Evolutionary conservation across 1,140 invertebrate genomes (phyloP).

Genomic region (Harpegnathos saltator): DNA sequence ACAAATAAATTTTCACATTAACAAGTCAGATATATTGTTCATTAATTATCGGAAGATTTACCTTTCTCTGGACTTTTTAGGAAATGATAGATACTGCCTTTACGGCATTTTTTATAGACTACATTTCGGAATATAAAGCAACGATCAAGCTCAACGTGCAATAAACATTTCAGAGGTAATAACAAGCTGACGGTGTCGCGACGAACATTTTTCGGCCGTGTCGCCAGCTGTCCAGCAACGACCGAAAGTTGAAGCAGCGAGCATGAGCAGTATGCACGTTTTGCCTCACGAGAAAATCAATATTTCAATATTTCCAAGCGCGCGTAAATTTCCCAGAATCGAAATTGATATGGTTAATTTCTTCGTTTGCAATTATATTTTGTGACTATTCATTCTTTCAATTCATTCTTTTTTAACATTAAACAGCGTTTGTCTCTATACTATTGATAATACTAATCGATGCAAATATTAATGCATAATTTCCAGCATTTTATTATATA

Average conservation of each 20-base stretch:
- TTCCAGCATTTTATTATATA: too few species aligned
- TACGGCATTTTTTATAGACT: conserved; percentile 80
- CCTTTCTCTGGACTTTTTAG: conserved; percentile 75
- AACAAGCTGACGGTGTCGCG: conserved; percentile 78
- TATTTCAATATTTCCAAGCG: conserved; percentile 75
- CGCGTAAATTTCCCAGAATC: conserved; percentile 17
- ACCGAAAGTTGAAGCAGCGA: conserved; percentile 64
- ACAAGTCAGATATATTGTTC: not conserved
- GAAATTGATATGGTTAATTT: not conserved
- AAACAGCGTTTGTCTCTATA: not conserved
- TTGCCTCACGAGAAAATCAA: conserved; percentile 77
- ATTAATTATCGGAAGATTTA: conserved; percentile 49
- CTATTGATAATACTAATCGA: too few species aligned
- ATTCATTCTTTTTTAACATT: not conserved
- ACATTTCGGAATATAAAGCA: conserved; percentile 79
- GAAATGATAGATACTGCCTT: conserved; percentile 75
- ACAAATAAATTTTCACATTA: not conserved
- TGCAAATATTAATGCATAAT: not conserved
- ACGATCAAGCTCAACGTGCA: conserved; percentile 75
- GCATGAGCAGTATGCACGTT: conserved; percentile 78
- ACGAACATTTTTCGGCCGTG: conserved; percentile 74
- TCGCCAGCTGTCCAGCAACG: conserved; percentile 58
- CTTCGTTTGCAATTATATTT: not conserved
- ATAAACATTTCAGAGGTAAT: conserved; percentile 80
- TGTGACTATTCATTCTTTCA: not conserved